Conservation (phyloP, 1,140 invertebrate genomes). For the Megalonaias nervosa region DNA sequence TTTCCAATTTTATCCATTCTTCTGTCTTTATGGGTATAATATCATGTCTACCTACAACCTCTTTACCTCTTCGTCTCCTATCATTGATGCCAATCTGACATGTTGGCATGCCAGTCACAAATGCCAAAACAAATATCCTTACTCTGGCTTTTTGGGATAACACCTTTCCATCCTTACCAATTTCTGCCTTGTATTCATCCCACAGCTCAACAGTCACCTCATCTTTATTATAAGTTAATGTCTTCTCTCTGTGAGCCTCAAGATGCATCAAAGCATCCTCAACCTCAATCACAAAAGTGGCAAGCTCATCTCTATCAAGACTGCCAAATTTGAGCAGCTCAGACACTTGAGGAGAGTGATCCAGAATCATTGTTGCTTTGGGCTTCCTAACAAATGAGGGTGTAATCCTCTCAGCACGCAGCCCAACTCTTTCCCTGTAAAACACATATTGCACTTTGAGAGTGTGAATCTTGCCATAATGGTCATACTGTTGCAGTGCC, state of each 20-base stretch:
- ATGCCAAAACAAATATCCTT: constrained; percentile 95
- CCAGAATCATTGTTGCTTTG: constrained; percentile 81
- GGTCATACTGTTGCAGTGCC: constrained; percentile 97
- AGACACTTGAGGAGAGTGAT: constrained; percentile 95
- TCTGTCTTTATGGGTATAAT: constrained; percentile 99
- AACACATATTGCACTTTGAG: constrained; percentile 98
- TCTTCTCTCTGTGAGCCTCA: constrained; percentile 65
- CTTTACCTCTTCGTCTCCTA: constrained; percentile 95
- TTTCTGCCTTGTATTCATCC: constrained; percentile 96
- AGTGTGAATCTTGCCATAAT: constrained; percentile 99
- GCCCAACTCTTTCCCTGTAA: constrained; percentile 98
- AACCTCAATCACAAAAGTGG: constrained; percentile 89
- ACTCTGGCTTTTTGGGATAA: constrained; percentile 95
- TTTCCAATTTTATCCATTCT: constrained; percentile 98
- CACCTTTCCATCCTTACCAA: constrained; percentile 83
- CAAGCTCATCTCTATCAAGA: constrained; percentile 90
- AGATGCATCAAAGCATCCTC: constrained; percentile 82
- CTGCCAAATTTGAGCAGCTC: constrained; percentile 97
- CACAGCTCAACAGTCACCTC: constrained; percentile 97
- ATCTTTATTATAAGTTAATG: constrained; percentile 97
- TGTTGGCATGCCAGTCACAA: constrained; percentile 83
- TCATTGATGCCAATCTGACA: constrained; percentile 99
- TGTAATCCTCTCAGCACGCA: constrained; percentile 92
- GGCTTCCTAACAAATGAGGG: constrained; percentile 67
- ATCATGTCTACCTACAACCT: constrained; percentile 98